Conservation (phyloP, 2,888 invertebrate species). For the Mythimna lalbum region DNA sequence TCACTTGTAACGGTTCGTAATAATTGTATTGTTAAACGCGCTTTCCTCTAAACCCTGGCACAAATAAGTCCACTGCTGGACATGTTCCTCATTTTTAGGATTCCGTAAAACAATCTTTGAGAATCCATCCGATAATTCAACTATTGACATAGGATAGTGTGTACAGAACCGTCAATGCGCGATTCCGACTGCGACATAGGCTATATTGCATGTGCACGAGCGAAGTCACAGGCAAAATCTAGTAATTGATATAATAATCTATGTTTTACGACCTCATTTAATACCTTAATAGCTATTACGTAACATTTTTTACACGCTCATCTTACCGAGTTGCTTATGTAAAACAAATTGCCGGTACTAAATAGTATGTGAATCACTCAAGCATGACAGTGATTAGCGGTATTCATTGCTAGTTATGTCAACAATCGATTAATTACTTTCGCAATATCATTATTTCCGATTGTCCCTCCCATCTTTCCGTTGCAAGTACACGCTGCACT, state of each 20-base stretch:
- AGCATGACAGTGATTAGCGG: constrained; percentile 42
- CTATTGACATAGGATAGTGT: no score
- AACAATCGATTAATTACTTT: constrained; percentile 35
- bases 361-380: constrained; percentile 34
- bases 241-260: constrained; percentile 18
- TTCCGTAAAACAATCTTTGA: no score
- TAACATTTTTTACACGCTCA: constrained; percentile 21
- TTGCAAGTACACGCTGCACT: neutral
- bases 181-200: no score
- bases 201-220: no score
- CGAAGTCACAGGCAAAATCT: no score
- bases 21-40: constrained; percentile 30
- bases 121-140: no score
- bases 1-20: constrained; percentile 17
- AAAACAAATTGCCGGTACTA: constrained; percentile 38
- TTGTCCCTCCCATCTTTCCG: constrained; percentile 38
- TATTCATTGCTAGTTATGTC: constrained; percentile 22
- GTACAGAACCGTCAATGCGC: no score
- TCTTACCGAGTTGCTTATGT: neutral
- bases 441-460: constrained; percentile 37
- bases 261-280: neutral
- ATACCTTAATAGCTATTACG: constrained; percentile 7
- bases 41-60: constrained; percentile 23
- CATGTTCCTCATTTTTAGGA: no score
- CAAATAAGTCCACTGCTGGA: neutral